These are phyloP conservation scores for Parauchenoglanis punctatus DNA, from an alignment of 2,797 vertebrate species.

Conservation along the genomic window DNA sequence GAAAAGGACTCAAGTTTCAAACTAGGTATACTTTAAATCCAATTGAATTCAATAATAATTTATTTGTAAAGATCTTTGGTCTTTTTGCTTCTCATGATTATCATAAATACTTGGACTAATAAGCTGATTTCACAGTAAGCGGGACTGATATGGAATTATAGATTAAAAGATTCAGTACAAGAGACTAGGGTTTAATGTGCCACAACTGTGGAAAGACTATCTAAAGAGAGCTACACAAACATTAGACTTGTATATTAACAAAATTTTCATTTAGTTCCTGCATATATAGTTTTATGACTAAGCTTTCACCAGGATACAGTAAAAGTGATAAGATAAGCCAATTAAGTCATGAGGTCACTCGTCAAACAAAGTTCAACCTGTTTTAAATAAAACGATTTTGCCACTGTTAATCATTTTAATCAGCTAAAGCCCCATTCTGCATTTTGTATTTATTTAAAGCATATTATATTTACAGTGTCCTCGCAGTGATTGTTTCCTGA, in stretches of 20 bases:
- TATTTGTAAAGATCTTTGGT: background rate
- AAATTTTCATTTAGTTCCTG: conserved; percentile 29
- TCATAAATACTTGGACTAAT: background rate
- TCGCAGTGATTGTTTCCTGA: background rate
- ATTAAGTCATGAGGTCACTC: conserved; percentile 26
- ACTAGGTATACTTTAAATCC: background rate
- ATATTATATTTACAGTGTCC: background rate
- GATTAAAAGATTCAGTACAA: background rate
- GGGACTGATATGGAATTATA: background rate
- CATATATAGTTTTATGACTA: conserved; percentile 24
- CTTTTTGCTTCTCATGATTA: background rate
- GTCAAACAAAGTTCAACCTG: conserved; percentile 11
- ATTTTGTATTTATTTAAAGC: conserved; percentile 12
- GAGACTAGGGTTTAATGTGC: background rate
- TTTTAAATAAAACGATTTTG: background rate
- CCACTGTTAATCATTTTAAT: background rate
- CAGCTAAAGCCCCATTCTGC: background rate
- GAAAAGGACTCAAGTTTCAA: background rate
- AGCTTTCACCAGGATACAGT: conserved; percentile 6
- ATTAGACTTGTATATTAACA: conserved; percentile 10
- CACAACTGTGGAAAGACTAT: conserved; percentile 12
- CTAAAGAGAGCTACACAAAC: conserved; percentile 33
- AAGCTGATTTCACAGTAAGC: background rate
- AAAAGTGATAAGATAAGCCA: conserved; percentile 30
- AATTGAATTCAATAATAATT: background rate